Evolutionary conservation across 2,113 vertebrate genomes (phyloP), one percentile per base, ranked within the genome.

Genomic region (Chiloscyllium plagiosum): DNA sequence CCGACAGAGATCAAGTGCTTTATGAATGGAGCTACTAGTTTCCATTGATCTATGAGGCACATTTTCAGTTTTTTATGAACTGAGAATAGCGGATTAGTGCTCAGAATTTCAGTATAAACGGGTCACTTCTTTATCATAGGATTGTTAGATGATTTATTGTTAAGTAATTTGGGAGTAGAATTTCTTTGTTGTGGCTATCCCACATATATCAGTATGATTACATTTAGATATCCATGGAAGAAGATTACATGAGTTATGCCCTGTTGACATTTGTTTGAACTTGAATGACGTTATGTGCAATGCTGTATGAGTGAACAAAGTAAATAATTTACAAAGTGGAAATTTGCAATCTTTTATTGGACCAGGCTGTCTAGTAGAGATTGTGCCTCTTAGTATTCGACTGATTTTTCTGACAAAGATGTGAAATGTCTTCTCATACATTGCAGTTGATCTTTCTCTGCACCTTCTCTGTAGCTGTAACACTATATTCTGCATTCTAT

Each of bases 1-100:
- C 47, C 47, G 94, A 76, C 94, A 95, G 94, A 95, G 94, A 95
- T 95, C 94, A 95, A 95, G 94, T 95, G 68, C 94, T 95, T 95
- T 95, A 95, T 95, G 94, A 95, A 72, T 95, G 68, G 94, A 95
- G 94, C 26, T 26, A 76, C 94, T 72, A 70, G 94, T 95, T 95
- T 52, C 69, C 94, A 95, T 95, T 95, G 94, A 95, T 95, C 94
- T 95, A 50, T 95, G 69, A 95, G 61, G 69, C 69, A 76, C 94
- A 95, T 52, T 95, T 47, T 47, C 94, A 95, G 69, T 47, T 95
- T 72, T 95, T 95, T 95, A 95, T 95, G 94, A 72, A 95, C 94
- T 95, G 68, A 95, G 72, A 95, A 95, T 76, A 47, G 68, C 72
- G 13, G 94, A 95, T 95, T 95, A 76, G 42, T 95, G 47, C 47